Evolutionary conservation across 2,888 invertebrate species (phyloP).

Genomic region (Eumerus sabulonum): DNA sequence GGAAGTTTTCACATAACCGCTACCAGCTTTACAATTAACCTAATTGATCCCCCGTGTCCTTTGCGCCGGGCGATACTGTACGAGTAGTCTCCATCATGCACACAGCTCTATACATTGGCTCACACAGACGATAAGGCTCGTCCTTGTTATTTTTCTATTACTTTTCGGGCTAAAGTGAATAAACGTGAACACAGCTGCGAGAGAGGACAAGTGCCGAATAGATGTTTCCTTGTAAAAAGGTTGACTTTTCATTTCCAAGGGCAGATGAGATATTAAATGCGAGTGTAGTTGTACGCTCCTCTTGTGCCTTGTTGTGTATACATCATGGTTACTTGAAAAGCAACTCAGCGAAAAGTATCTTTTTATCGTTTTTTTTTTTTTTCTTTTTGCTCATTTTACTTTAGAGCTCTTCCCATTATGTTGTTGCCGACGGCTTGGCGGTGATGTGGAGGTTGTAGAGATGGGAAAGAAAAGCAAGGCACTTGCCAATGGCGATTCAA

Average conservation of each 20-base stretch:
- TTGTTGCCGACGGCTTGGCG: no score
- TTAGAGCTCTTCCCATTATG: no score
- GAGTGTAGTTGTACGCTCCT: constrained; percentile 7
- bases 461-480: not conserved
- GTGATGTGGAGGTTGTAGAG: not conserved
- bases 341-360: constrained; percentile 22
- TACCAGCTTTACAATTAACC: constrained; percentile 64
- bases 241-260: constrained; percentile 20
- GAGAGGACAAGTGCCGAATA: constrained; percentile 16
- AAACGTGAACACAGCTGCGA: no score
- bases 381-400: no score
- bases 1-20: constrained; percentile 57
- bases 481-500: constrained; percentile 52
- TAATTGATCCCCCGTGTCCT: constrained; percentile 59
- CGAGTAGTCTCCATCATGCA: not conserved
- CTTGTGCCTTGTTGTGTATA: not conserved
- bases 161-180: no score
- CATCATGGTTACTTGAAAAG: constrained; percentile 12
- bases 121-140: no score
- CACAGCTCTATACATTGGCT: no score
- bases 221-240: constrained; percentile 17
- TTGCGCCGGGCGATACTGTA: not conserved
- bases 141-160: no score
- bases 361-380: constrained; percentile 5
- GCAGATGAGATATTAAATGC: constrained; percentile 8